Evolutionary conservation across 1,140 invertebrate species (phyloP), one percentile per base, ranked within the genome.

Genomic region (Drosophila aff.): DNA sequence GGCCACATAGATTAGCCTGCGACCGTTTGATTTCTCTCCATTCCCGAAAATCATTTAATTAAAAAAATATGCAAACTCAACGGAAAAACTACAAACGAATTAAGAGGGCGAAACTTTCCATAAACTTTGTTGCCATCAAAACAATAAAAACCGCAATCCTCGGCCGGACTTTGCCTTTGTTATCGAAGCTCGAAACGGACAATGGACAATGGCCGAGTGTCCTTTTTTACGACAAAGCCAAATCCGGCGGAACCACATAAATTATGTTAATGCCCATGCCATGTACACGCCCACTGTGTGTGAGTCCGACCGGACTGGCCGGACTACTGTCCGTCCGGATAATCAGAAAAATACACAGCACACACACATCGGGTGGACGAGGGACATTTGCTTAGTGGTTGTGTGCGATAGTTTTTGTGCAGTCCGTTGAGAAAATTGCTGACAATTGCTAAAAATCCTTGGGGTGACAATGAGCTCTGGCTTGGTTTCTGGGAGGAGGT

Each of bases 201-300:
- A 91, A 90, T 89, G 85, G 90, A 90, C 82, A 86, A 87, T 86
- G 82, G 82, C 55, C 82, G 66, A 74, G 75, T 67, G 85, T 83
- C 82, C 79, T 82, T 91, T 91, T 91, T 91, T 90, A 89, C 85
- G 85, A 90, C 85, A 90, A 85, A 67, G 78, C 85, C 78, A 91
- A 89, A 89, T 89, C 85, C 85, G 85, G 85, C 79, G 90, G 86
- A 92, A 92, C 90, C 90, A 92, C 90, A 92, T 92, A 92, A 92
- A 92, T 92, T 92, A 92, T 92, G 90, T 92, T 92, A 92, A 92
- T 92, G 85, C 89, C 79, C 77, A 76, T 80, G 84, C 76, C 77
- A 89, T 90, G 81, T 76, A 82, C 85, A 91, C 90, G 90, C 90
- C 90, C 90, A 90, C 90, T 59, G 79, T 76, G 74, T 77, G 72